Evolutionary conservation across 2,797 vertebrate genomes (phyloP).

Genomic region (Mormyrus proboscirostris): DNA sequence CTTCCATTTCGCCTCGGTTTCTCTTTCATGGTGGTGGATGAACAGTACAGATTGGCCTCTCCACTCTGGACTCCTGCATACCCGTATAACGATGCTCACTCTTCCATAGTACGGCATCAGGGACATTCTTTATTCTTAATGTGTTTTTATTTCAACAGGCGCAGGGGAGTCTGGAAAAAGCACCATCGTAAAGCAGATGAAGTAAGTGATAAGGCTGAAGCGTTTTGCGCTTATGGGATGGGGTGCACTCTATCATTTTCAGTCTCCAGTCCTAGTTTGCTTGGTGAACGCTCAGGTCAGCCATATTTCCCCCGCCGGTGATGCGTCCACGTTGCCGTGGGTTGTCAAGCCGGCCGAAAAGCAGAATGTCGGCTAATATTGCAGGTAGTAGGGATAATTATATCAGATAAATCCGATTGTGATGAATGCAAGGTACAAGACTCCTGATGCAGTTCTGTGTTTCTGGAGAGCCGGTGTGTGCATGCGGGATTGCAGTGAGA

Average conservation of each 20-base stretch:
- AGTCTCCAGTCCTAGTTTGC: conserved; percentile 47
- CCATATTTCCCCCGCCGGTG: conserved; percentile 54
- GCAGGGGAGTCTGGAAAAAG: conserved; percentile 96
- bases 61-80: conserved; percentile 36
- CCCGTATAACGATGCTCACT: neutral
- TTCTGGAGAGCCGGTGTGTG: conserved; percentile 29
- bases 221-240: conserved; percentile 43
- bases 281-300: conserved; percentile 47
- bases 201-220: conserved; percentile 73
- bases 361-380: neutral
- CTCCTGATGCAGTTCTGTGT: neutral
- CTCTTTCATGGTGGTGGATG: neutral
- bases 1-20: conserved; percentile 7
- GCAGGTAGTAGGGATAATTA: neutral
- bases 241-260: conserved; percentile 55
- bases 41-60: conserved; percentile 19
- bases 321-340: conserved; percentile 51
- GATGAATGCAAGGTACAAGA: neutral
- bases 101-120: neutral
- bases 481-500: conserved; percentile 30
- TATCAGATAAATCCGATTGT: neutral
- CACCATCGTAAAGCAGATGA: conserved; percentile 99
- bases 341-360: conserved; percentile 67
- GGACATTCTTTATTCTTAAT: neutral
- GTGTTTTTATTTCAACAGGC: conserved; percentile 62